Conservation (phyloP, 30 jellyfish, hydroid and myxozoan species). For the Cassiopea xamachana region DNA sequence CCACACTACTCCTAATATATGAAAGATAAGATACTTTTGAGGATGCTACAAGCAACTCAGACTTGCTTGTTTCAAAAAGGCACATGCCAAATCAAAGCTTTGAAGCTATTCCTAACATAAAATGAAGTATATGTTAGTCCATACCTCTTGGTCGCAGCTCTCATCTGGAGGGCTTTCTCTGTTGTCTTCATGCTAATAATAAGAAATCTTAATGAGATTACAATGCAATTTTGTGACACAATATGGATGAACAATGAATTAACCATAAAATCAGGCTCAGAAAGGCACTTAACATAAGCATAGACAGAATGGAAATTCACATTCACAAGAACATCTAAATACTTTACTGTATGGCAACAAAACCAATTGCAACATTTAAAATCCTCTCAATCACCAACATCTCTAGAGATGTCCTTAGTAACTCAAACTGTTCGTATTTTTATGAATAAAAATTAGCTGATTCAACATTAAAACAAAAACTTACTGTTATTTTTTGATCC, state of each 20-base stretch:
- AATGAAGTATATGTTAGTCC: too few relatives aligned
- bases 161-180: conserved; percentile 65
- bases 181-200: conserved; percentile 62
- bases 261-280: not conserved
- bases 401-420: not conserved
- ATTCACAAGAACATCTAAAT: not conserved
- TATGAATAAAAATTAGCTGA: too few relatives aligned
- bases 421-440: too few relatives aligned
- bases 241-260: not conserved
- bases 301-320: not conserved
- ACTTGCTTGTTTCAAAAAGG: not conserved
- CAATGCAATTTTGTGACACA: not conserved
- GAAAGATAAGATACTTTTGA: too few relatives aligned
- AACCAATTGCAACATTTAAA: not conserved
- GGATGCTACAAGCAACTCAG: not conserved
- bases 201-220: not conserved
- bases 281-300: not conserved
- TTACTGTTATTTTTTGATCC: conserved; percentile 55
- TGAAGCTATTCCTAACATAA: too few relatives aligned
- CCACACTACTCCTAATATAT: too few relatives aligned
- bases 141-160: conserved; percentile 52
- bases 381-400: not conserved
- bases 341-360: too few relatives aligned
- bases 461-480: not conserved
- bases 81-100: too few relatives aligned